Conservation (phyloP, 2,888 invertebrate species). For the Globia sparganii region DNA sequence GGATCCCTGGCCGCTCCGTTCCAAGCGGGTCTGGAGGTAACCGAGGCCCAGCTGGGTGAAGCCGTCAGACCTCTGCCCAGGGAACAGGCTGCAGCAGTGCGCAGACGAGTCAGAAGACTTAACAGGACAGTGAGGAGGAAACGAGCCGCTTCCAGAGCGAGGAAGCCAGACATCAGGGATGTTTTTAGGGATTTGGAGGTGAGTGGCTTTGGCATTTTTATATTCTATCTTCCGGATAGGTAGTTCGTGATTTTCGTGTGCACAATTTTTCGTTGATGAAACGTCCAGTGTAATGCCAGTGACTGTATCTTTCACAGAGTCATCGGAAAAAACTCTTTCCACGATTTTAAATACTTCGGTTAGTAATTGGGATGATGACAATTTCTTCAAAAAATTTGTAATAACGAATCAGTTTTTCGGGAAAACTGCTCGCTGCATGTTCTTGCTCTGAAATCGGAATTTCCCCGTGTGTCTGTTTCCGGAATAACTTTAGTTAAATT, state of each 20-base stretch:
- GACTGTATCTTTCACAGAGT: not conserved
- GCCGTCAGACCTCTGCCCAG: slow-evolving; percentile 91
- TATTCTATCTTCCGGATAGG: not conserved
- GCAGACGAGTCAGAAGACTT: slow-evolving; percentile 93
- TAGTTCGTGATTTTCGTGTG: not conserved
- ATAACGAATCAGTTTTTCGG: slow-evolving; percentile 5
- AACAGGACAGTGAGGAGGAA: slow-evolving; percentile 93
- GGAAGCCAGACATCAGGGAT: slow-evolving; percentile 95
- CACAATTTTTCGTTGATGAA: not conserved
- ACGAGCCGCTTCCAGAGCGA: slow-evolving; percentile 89
- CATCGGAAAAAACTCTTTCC: not conserved
- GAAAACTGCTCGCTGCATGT: not conserved
- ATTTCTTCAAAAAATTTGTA: slow-evolving; percentile 17
- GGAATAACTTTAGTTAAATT: not conserved
- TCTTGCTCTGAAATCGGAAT: not conserved
- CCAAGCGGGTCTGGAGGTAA: slow-evolving; percentile 92
- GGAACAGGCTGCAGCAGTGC: slow-evolving; percentile 94
- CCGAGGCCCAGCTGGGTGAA: slow-evolving; percentile 92
- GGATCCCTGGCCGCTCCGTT: slow-evolving; percentile 93
- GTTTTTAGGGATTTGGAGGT: slow-evolving; percentile 96
- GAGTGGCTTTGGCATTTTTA: slow-evolving; percentile 65
- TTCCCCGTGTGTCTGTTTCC: not conserved
- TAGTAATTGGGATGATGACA: slow-evolving; percentile 7
- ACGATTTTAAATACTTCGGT: not conserved
- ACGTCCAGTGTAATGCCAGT: not conserved